phyloP scores from a whole-genome alignment of 2,113 vertebrate species.

The Stercorarius parasiticus region DNA sequence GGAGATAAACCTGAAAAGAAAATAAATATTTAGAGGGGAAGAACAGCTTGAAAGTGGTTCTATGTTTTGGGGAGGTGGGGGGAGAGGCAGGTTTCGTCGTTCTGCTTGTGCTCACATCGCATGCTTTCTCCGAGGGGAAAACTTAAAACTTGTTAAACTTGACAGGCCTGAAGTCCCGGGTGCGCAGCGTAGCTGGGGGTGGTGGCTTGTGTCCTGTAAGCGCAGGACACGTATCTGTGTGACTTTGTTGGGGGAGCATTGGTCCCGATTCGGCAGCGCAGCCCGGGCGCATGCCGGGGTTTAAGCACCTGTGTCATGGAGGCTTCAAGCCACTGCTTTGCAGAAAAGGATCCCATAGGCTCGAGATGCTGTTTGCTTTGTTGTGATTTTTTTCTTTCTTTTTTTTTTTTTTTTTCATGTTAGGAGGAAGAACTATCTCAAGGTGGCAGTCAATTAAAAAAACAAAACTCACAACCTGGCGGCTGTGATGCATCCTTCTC shows the following conservation, averaged over 20 bases:
- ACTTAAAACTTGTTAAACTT: background rate
- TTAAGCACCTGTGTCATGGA: fast-evolving
- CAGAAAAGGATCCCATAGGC: background rate
- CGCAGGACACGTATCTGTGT: background rate
- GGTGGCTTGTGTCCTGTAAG: background rate
- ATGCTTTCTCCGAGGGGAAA: background rate
- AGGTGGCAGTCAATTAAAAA: conserved; percentile 33
- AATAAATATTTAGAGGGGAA: background rate
- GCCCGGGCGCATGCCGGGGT: background rate
- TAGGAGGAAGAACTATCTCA: background rate
- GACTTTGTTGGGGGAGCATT: background rate
- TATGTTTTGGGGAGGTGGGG: background rate
- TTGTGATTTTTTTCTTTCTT: background rate
- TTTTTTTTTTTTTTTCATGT: background rate
- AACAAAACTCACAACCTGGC: background rate
- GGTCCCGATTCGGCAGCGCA: fast-evolving
- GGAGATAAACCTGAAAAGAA: conserved; percentile 16
- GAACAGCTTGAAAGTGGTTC: background rate
- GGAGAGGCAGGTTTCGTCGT: background rate
- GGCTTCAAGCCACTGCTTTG: background rate
- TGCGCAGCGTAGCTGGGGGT: fast-evolving
- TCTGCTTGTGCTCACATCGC: background rate
- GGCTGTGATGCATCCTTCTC: background rate
- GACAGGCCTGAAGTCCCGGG: background rate
- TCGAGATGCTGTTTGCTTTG: background rate